Base-by-base conservation (phyloP, 1,140 invertebrate genomes). In the Scaptodrosophila lebanonensis region DNA sequence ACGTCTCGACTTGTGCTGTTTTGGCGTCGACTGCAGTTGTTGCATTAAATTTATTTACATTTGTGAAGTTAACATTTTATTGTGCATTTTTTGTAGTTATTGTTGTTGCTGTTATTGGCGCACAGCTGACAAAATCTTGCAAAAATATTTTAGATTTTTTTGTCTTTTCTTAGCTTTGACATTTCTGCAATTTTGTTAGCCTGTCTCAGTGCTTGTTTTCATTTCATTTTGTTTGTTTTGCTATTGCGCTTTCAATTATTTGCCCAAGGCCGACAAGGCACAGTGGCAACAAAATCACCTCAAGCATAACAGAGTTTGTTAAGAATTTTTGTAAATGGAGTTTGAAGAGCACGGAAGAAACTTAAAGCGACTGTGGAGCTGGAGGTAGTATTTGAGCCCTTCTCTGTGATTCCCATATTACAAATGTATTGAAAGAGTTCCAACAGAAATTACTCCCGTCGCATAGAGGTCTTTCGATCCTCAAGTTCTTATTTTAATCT, bases 41-140 rank as follows among this genome's bases (percentile, higher is more conserved):
- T 75, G 70, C 71, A 66, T 66, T 56, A 68, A 75, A 79, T 82
- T 66, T 79, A 79, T 79, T 75, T 82, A 82, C 65, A 73, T 73
- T 58, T 47, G 30, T 49, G 52, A 39, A 43, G n/a, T n/a, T 43
- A 45, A 16, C 22, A 18, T 27, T 9, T 27, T 22, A 13, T 39
- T 50, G 11, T 35, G n/a, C 8, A 12, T 70, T 65, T 67, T 48
- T 54, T 49, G 45, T 49, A 49, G 36, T 54, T 52, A 16, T 43
- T 36, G 13, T 13, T 52, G 13, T 64, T 66, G 75, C 50, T 57
- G 51, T 61, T 42, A 59, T 59, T 45, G 45, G 50, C 50, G 27
- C 32, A 40, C 58, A 56, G 43, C 52, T 61, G 45, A 58, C 38
- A 33, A 44, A 35, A 63, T 45, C 52, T 43, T 50, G 44, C 52